Evolutionary conservation across 37 sponge, comb jelly and placozoan genomes (phyloP).

Genomic region (Mnemiopsis leidyi): DNA sequence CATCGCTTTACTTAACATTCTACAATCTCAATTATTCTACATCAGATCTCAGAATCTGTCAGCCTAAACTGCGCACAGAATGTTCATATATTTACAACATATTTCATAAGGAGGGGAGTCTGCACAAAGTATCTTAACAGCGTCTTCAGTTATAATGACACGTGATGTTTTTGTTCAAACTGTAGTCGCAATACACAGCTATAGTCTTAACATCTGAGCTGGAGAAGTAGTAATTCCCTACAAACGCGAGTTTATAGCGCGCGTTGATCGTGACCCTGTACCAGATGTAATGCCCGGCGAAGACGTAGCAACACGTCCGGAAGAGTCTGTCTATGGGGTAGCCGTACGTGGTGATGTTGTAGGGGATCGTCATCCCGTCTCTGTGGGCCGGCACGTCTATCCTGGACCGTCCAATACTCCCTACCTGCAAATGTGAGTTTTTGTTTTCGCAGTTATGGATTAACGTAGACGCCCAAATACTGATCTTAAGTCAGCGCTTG

Average conservation of each 20-base stretch:
- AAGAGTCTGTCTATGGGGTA: conserved; percentile 37
- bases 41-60: too few relatives aligned
- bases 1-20: too few relatives aligned
- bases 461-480: too few relatives aligned
- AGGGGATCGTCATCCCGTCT: background rate
- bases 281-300: conserved; percentile 57
- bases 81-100: too few relatives aligned
- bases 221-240: conserved; percentile 38
- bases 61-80: too few relatives aligned
- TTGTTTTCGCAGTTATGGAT: too few relatives aligned
- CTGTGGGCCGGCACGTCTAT: conserved; percentile 26
- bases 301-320: conserved; percentile 35
- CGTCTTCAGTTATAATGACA: conserved; percentile 17
- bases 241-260: conserved; percentile 17
- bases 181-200: conserved; percentile 12
- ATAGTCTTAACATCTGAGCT: background rate
- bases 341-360: background rate
- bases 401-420: background rate
- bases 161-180: conserved; percentile 30
- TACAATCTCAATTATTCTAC: too few relatives aligned
- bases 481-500: too few relatives aligned
- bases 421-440: background rate
- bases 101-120: too few relatives aligned
- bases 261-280: conserved; percentile 53
- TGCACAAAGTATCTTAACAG: too few relatives aligned